A percentile compares a stretch with the other conserved stretches of the same genome.
Evolutionary conservation across 2,888 invertebrate species (phyloP).

Genomic region (Allacma fusca): DNA sequence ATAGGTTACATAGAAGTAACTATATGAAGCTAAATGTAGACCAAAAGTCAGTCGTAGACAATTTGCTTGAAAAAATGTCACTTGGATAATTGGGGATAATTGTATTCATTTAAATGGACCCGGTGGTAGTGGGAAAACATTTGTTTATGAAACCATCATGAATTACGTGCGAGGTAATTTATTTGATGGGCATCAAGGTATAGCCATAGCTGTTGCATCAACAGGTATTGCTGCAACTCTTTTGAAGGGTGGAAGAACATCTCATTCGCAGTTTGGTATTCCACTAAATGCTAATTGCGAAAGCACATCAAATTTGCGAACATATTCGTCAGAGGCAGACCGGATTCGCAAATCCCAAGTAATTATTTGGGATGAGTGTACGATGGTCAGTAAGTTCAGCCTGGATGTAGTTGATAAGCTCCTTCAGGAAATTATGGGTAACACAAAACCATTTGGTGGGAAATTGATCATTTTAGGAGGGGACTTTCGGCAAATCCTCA

Average conservation of each 20-base stretch:
- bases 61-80: conserved; percentile 57
- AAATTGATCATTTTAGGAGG: conserved; percentile 53
- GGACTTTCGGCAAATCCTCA: conserved; percentile 55
- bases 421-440: no score
- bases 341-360: conserved; percentile 29
- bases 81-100: neutral
- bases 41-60: neutral
- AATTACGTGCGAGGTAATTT: conserved; percentile 46
- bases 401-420: conserved; percentile 48
- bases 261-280: conserved; percentile 63
- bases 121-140: conserved; percentile 65
- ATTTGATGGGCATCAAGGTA: conserved; percentile 28
- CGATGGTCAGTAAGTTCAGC: conserved; percentile 33
- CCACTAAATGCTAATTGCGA: conserved; percentile 49
- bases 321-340: neutral
- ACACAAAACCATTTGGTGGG: no score
- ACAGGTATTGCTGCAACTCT: conserved; percentile 63
- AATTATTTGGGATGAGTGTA: conserved; percentile 44
- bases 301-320: conserved; percentile 35
- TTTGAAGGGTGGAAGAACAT: conserved; percentile 63
- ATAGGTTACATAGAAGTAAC: neutral
- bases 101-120: conserved; percentile 63
- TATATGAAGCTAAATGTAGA: neutral
- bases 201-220: conserved; percentile 61
- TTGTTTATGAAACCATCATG: conserved; percentile 40